phyloP scores from a whole-genome alignment of 1,140 invertebrate species.

The Bombus affinis region DNA sequence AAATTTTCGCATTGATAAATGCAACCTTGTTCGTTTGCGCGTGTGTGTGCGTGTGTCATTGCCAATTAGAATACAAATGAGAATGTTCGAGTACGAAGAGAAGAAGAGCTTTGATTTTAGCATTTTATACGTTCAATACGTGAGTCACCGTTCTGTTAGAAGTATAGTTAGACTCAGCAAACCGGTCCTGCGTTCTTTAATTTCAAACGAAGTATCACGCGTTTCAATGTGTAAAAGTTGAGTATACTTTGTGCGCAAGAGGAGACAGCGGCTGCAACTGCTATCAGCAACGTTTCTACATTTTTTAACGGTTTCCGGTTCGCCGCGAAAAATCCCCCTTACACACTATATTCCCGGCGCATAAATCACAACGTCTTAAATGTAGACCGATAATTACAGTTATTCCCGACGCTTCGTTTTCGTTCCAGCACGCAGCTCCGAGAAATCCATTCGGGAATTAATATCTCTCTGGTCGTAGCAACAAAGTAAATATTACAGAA shows the following conservation, averaged over 20 bases:
- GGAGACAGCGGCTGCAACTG: not conserved
- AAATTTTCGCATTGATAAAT: no score
- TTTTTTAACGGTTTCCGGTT: conserved; percentile 29
- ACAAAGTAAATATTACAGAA: not conserved
- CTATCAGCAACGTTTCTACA: not conserved
- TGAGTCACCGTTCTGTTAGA: conserved; percentile 46
- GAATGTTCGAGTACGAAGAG: no score
- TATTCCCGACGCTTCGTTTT: not conserved
- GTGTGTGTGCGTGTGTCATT: accelerated
- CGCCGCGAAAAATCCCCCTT: not conserved
- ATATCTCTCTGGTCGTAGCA: not conserved
- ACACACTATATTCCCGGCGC: not conserved
- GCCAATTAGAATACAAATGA: not conserved
- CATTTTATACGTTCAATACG: conserved; percentile 12
- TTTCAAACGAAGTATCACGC: conserved; percentile 33
- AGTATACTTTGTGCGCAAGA: not conserved
- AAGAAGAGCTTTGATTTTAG: conserved; percentile 18
- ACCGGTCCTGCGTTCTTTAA: conserved; percentile 45
- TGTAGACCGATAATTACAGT: conserved; percentile 15
- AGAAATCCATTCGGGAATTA: not conserved
- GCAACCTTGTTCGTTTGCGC: accelerated
- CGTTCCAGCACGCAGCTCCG: not conserved
- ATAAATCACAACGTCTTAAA: conserved; percentile 17
- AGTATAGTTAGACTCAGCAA: conserved; percentile 37
- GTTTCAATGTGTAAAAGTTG: conserved; percentile 11